Evolutionary conservation across 2,113 vertebrate species (phyloP).

Genomic region (Calonectris borealis): DNA sequence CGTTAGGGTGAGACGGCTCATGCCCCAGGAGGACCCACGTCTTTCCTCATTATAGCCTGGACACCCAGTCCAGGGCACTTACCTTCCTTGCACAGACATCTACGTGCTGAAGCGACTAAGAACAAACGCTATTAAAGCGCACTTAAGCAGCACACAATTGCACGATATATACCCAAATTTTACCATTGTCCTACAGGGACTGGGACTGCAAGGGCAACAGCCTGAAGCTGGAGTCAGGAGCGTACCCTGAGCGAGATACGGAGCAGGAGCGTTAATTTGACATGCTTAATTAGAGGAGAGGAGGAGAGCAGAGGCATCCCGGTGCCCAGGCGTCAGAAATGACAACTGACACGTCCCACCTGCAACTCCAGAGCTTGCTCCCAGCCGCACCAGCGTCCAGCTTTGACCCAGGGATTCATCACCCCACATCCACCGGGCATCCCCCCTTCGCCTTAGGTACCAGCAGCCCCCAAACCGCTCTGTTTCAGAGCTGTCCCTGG

Average conservation of each 20-base stretch:
- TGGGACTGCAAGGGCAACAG: not conserved
- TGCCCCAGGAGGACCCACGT: not conserved
- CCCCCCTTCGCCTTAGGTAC: not conserved
- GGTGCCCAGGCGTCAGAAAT: not conserved
- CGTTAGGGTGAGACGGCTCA: not conserved
- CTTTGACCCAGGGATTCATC: not conserved
- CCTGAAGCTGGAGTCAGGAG: not conserved
- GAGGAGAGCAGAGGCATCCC: not conserved
- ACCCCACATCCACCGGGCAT: not conserved
- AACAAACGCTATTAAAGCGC: fast-evolving
- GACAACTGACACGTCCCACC: not conserved
- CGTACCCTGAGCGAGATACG: fast-evolving
- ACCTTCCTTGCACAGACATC: not conserved
- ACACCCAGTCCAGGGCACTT: not conserved
- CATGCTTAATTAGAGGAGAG: not conserved
- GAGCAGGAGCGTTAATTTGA: not conserved
- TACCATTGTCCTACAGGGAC: not conserved
- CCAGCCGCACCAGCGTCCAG: not conserved
- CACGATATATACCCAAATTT: not conserved
- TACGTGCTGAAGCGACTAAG: not conserved
- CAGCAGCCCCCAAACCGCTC: not conserved
- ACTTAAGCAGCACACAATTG: not conserved
- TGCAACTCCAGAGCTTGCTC: not conserved
- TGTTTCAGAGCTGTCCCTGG: not conserved
- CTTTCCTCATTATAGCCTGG: not conserved